Evolutionary conservation across 2,888 invertebrate species (phyloP).

Genomic region (Noctuana brunneofusca): DNA sequence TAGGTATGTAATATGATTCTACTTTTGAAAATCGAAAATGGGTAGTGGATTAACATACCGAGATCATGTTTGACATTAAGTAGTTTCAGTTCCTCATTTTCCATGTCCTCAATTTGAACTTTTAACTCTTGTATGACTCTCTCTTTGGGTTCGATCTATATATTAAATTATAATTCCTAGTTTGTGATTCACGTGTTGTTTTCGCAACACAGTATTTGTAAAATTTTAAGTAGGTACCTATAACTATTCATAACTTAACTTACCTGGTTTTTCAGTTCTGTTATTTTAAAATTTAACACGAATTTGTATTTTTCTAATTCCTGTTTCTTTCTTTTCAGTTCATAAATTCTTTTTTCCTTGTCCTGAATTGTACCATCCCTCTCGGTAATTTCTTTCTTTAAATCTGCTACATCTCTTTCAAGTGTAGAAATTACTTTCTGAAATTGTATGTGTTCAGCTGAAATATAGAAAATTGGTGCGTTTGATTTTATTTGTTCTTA

Average conservation of each 20-base stretch:
- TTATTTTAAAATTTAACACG: conserved; percentile 94
- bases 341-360: conserved; percentile 92
- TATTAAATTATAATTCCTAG: conserved; percentile 22
- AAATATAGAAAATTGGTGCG: conserved; percentile 27
- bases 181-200: conserved; percentile 4
- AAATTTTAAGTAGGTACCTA: neutral
- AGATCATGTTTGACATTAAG: conserved; percentile 74
- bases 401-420: conserved; percentile 89
- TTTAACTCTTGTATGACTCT: conserved; percentile 90
- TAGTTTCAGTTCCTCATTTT: conserved; percentile 89
- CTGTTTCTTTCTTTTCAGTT: conserved; percentile 91
- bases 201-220: neutral
- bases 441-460: conserved; percentile 87
- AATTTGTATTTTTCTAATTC: conserved; percentile 96
- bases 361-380: conserved; percentile 92
- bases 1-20: neutral
- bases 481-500: neutral
- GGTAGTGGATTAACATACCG: conserved; percentile 55
- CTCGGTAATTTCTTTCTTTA: conserved; percentile 93
- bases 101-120: conserved; percentile 92
- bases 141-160: conserved; percentile 92
- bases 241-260: neutral
- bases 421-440: conserved; percentile 87
- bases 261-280: conserved; percentile 90
- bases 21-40: too few species aligned